phyloP scores from a whole-genome alignment of 2,888 invertebrate genomes.

The Drosophila pseudotakahashii region DNA sequence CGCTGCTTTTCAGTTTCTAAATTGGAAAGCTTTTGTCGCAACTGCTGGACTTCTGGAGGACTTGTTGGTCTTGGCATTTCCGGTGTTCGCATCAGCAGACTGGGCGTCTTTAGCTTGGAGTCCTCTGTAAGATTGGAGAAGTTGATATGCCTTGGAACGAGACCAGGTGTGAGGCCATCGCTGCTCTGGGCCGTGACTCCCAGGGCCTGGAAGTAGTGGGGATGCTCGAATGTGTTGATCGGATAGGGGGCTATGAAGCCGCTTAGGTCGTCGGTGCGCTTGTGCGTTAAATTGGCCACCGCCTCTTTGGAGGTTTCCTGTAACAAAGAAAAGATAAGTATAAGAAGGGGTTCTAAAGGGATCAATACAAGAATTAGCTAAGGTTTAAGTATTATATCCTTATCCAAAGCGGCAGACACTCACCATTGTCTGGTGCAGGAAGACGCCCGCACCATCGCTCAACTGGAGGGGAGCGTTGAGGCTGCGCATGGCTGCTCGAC shows the following conservation, averaged over 20 bases:
- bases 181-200: slow-evolving; percentile 67
- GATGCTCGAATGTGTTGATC: slow-evolving; percentile 82
- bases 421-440: slow-evolving; percentile 81
- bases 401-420: slow-evolving; percentile 30
- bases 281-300: slow-evolving; percentile 81
- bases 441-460: slow-evolving; percentile 68
- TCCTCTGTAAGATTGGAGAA: slow-evolving; percentile 85
- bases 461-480: slow-evolving; percentile 74
- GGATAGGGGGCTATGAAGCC: slow-evolving; percentile 75
- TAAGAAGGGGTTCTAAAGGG: not conserved
- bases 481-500: slow-evolving; percentile 84
- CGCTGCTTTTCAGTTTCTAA: slow-evolving; percentile 60
- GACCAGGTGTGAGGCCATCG: slow-evolving; percentile 65
- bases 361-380: not conserved
- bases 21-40: slow-evolving; percentile 82
- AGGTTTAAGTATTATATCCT: not conserved
- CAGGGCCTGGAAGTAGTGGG: slow-evolving; percentile 82
- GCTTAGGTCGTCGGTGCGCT: slow-evolving; percentile 79
- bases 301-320: slow-evolving; percentile 82
- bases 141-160: slow-evolving; percentile 83
- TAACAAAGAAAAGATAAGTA: slow-evolving; percentile 1
- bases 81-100: slow-evolving; percentile 56
- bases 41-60: slow-evolving; percentile 66
- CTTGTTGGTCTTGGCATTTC: slow-evolving; percentile 75
- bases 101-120: slow-evolving; percentile 78